Base-by-base conservation (phyloP, 2,113 vertebrate genomes). In the Salvelinus alpinus region DNA sequence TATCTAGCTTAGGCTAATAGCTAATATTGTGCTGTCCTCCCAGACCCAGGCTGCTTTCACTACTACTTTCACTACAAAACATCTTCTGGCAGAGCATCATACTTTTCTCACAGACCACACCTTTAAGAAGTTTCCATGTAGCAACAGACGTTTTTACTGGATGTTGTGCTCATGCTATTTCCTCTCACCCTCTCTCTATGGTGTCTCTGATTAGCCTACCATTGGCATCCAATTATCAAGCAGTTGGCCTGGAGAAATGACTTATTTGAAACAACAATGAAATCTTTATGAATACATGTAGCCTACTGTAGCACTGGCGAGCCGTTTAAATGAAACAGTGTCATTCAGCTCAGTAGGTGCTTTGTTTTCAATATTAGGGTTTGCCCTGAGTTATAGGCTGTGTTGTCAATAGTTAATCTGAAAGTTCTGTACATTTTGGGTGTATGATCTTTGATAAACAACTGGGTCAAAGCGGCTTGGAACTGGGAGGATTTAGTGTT, bases 71-170 rank as follows among this genome's bases (percentile, higher is more conserved):
- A 3, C 47, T 51, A 16, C 14, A 54, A 54, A 54, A 54, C 51
- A 54, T 4, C 12, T 31, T 72, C 78, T 74, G 60, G 73, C 48
- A 57, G 47, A 67, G 71, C 20, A 65, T 12, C 25, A 54, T 29
- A 51, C 44, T 82, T 60, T 74, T 65, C 47, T n/a, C 73, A 13
- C 47, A 67, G 51, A 24, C 64, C 73, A 9, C 29, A 44, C 71
- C 24, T 64, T 24, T 76, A 57, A 75, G 73, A 12, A 38, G 69
- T 72, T 80, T 76, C 62, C 78, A 47, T 22, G 47, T 5, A 54
- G 48, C 31, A 20, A 18, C 78, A 31, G 47, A 18, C 0, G n/a
- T 67, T 70, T 83, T 74, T 31, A 29, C 60, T 59, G n/a, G 38
- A 54, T 79, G 59, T 80, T 78, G 67, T 59, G 22, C 54, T 71